These are phyloP conservation scores for Neosalanx taihuensis DNA, from an alignment of 2,797 vertebrate genomes.

Conservation along the genomic window DNA sequence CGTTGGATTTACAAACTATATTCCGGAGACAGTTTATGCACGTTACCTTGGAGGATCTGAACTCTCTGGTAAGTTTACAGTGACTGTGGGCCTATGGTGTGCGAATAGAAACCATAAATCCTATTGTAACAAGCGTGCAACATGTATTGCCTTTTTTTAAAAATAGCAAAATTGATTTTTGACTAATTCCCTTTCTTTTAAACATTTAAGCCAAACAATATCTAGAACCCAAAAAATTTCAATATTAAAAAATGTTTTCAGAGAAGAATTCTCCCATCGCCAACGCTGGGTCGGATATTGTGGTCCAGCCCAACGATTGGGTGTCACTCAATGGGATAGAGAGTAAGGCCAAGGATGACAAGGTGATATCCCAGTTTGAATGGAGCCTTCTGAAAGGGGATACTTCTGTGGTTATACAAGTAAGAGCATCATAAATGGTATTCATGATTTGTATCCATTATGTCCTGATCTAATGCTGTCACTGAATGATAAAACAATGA, in stretches of 20 bases:
- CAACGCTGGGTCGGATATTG: slow-evolving; percentile 71
- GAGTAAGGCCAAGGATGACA: slow-evolving; percentile 61
- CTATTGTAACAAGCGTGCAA: no score
- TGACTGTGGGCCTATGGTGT: not conserved
- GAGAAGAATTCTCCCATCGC: slow-evolving; percentile 67
- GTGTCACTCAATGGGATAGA: slow-evolving; percentile 79
- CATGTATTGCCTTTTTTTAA: no score
- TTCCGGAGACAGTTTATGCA: slow-evolving; percentile 67
- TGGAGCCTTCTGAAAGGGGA: slow-evolving; percentile 75
- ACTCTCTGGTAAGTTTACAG: slow-evolving; percentile 15
- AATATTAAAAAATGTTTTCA: slow-evolving; percentile 23
- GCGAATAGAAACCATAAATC: no score
- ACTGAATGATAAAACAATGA: not conserved
- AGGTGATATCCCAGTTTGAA: slow-evolving; percentile 64
- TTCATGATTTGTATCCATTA: not conserved
- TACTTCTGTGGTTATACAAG: slow-evolving; percentile 62
- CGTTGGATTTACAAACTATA: slow-evolving; percentile 76
- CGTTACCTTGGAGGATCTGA: slow-evolving; percentile 52
- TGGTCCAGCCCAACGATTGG: slow-evolving; percentile 71
- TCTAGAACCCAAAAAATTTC: no score
- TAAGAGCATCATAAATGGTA: slow-evolving; percentile 42
- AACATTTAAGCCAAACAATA: no score
- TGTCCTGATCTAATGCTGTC: not conserved
- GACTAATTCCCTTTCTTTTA: no score
- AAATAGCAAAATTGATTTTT: no score